Evolutionary conservation across 2,888 invertebrate species (phyloP), one percentile per base, ranked within the genome.

Genomic region (Diarsia dahlii): DNA sequence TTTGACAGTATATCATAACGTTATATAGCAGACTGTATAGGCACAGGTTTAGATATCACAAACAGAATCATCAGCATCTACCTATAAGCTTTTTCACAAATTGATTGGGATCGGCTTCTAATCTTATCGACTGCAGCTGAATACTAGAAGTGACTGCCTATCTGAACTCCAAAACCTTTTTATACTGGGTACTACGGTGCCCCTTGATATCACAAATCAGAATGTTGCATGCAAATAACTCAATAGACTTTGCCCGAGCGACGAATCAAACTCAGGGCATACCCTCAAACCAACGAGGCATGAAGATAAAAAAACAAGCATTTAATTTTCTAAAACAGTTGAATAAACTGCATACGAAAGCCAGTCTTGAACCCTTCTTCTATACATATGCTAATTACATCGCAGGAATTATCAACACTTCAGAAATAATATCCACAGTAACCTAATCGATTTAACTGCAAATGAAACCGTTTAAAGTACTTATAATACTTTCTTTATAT

Each of bases 401-500:
- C 34, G 58, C 23, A 71, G 23, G 34, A 68, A 68, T 34, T 58
- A 78, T 63, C 52, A 76, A 54, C 62, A 67, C 48, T 71, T 13
- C 18, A 63, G 63, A 68, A 78, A 71, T 82, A 54, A 78, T 71
- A 71, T 23, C 23, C 39, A 52, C 52, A 39, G 50, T 58, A 60
- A 65, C 15, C 5, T 39, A 68, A 74, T 81, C 81, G 64, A 71
- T 80, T 80, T 64, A 54, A 74, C 23, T 72, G 23, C 63, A 23
- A 74, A 67, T n/a, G 20, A 50, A 83, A 81, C n/a, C 56, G 56
- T 56, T 65, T 58, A 28, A 34, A 70, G 62, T 23, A 52, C 63
- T 60, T 65, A 45, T 63, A 34, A 15, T n/a, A 73, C 74, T 83
- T 80, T 84, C 71, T 80, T 69, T 65, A 60, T 56, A 72, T 62